Evolutionary conservation across 2,113 vertebrate species (phyloP), one percentile per base, ranked within the genome.

Genomic region (Eurystomus gularis): DNA sequence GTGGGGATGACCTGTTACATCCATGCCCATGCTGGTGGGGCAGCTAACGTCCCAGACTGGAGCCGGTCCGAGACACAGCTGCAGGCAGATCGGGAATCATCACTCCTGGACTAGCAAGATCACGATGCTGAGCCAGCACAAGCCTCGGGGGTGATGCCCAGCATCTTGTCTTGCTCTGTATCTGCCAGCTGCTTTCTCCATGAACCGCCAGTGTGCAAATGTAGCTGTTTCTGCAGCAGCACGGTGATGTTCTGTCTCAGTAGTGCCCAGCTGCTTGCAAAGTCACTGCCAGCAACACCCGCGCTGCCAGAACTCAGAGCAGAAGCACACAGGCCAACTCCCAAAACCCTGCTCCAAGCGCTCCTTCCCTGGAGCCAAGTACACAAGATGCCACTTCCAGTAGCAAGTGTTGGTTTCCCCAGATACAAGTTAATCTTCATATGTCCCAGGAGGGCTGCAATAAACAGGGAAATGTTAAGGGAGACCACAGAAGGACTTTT

Each of bases 241-340:
- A 17, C 35, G 10, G 68, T 17, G 68, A 33, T 55, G 14, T n/a
- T 8, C 2, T 8, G 49, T 8, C 14, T 2, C 68, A 61, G 93
- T 54, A 14, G 11, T 33, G 69, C 72, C 58, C 93, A 72, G 82
- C 35, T 65, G 76, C 79, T 44, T 20, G 37, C 65, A 82, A 19
- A 76, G 72, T 16, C 48, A 7, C 66, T 65, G 84, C 94, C 69
- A 82, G 85, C 68, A 8, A 13, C 15, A 49, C 33, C 26, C 1
- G 0, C 21, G 0, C 42, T 3, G 44, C 64, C 76, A 66, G 49
- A 28, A 14, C 19, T 20, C 3, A 1, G 26, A 52, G 11, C 62
- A 88, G 52, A 13, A 61, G 26, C 79, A 68, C 39, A 17, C 6
- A 16, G 0, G 13, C 11, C 86, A 88, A 3, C 8, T 26, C 76